Percentiles rank a stretch among this genome's conserved stretches.
These are phyloP conservation scores for Eilema sororculum DNA, from an alignment of 2,888 invertebrate genomes.

Conservation along the genomic window DNA sequence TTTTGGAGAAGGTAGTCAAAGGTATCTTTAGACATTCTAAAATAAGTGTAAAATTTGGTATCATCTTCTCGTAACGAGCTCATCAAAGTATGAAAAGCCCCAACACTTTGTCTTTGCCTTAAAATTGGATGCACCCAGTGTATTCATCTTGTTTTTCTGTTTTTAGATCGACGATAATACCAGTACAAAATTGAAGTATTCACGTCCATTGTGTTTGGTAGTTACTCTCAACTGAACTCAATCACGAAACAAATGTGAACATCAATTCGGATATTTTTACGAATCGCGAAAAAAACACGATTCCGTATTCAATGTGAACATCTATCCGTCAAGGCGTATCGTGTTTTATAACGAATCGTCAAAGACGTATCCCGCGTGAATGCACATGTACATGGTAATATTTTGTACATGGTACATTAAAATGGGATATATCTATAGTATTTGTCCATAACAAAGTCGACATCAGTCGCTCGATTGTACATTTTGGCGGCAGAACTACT, in stretches of 20 bases:
- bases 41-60: slow-evolving; percentile 17
- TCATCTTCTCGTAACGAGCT: slow-evolving; percentile 15
- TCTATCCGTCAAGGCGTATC: slow-evolving; percentile 6
- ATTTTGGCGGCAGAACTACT: too few relatives aligned
- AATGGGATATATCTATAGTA: too few relatives aligned
- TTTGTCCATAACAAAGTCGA: too few relatives aligned
- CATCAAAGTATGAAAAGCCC: slow-evolving; percentile 14
- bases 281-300: slow-evolving; percentile 2
- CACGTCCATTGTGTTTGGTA: slow-evolving; percentile 6
- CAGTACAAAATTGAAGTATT: slow-evolving; percentile 15
- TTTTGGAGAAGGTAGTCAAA: slow-evolving; percentile 4
- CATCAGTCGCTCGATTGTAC: too few relatives aligned
- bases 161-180: slow-evolving; percentile 20
- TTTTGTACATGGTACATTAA: too few relatives aligned
- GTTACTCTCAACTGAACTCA: slow-evolving; percentile 7
- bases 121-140: slow-evolving; percentile 20
- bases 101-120: slow-evolving; percentile 17
- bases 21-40: slow-evolving; percentile 14
- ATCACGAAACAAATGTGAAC: slow-evolving; percentile 11
- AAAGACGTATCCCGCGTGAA: too few relatives aligned
- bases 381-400: too few relatives aligned
- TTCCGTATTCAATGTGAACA: slow-evolving; percentile 7
- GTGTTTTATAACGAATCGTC: slow-evolving; percentile 6
- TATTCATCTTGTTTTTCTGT: slow-evolving; percentile 15
- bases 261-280: slow-evolving; percentile 7